phyloP scores from a whole-genome alignment of 2,888 invertebrate species.

The Nomada flava region DNA sequence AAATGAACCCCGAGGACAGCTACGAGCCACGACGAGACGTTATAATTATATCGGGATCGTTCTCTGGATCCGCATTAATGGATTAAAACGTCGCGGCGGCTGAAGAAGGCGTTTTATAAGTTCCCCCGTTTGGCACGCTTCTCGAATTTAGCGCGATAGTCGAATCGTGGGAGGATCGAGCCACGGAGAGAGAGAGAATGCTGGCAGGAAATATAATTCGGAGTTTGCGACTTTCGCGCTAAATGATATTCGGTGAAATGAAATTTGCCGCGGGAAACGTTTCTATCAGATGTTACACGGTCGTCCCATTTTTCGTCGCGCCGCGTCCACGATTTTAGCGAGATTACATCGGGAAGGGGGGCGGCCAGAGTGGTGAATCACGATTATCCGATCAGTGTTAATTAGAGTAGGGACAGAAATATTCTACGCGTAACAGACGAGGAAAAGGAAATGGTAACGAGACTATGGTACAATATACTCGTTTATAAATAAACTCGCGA shows the following conservation, averaged over 20 bases:
- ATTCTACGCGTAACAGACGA: neutral
- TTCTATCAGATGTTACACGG: slow-evolving; percentile 37
- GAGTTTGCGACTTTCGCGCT: slow-evolving; percentile 58
- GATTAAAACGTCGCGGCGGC: slow-evolving; percentile 31
- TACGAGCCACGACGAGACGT: neutral
- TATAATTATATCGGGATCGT: slow-evolving; percentile 19
- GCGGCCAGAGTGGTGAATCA: neutral
- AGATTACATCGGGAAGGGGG: slow-evolving; percentile 8
- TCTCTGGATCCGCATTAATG: slow-evolving; percentile 19
- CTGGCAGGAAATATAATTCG: slow-evolving; percentile 63
- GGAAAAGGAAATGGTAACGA: too few species aligned
- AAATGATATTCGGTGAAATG: slow-evolving; percentile 65
- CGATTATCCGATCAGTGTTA: slow-evolving; percentile 28
- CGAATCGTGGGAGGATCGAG: neutral
- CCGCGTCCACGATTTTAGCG: slow-evolving; percentile 4
- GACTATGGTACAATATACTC: too few species aligned
- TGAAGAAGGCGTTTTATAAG: slow-evolving; percentile 56
- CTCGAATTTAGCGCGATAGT: slow-evolving; percentile 53
- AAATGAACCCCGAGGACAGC: neutral
- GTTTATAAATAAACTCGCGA: too few species aligned
- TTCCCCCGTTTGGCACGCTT: slow-evolving; percentile 51
- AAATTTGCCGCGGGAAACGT: slow-evolving; percentile 53
- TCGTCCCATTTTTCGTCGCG: slow-evolving; percentile 23
- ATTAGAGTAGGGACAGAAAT: neutral
- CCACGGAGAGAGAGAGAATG: slow-evolving; percentile 31